Evolutionary conservation across 35 echinoderm and acorn worm species (phyloP), one percentile per base, ranked within the genome.

Genomic region (Nesometra sesokonis): DNA sequence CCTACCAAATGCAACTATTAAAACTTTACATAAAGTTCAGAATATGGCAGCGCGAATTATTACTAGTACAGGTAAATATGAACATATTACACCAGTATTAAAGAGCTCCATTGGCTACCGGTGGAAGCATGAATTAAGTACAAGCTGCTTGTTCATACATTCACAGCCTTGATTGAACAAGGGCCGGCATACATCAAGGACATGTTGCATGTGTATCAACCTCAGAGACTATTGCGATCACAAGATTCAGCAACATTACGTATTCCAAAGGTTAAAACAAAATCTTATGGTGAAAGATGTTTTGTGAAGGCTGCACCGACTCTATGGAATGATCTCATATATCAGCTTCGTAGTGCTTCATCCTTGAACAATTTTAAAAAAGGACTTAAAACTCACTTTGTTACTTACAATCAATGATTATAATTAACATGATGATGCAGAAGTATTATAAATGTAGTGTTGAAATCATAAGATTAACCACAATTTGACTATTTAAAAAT

Each of bases 51-150:
- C 77, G 27, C 77, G 77, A 30, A 30, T 78, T 29, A 78, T 78
- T 30, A 78, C 77, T 9, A 78, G 32, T 8, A 78, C 77, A 8
- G 32, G 77, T 30, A 78, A 78, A 32, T 78, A 78, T 32, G 77
- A 78, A 29, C 77, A 78, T 32, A 78, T 78, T 32, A 9, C 77
- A 30, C 27, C 27, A 81, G 33, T 81, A 19, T 34, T 81, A 32
- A 81, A 81, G 17, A 35, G 17, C 80, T 81, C 80, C 80, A 81
- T 34, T 81, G 80, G 80, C 80, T 81, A 32, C 80, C 33, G 5
- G 34, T 81, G 33, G 31, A 34, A 17, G 31, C 4, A 27, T 15
- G 85, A 57, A 77, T 77, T 77, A 32, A 86, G 35, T 35, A 33
- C 76, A 77, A 86, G 32, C 31, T 78, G n/a, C 76, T 86, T 77